Evolutionary conservation across 2,797 vertebrate genomes (phyloP), one percentile per base, ranked within the genome.

Genomic region (Acrossocheilus wenchowensis): DNA sequence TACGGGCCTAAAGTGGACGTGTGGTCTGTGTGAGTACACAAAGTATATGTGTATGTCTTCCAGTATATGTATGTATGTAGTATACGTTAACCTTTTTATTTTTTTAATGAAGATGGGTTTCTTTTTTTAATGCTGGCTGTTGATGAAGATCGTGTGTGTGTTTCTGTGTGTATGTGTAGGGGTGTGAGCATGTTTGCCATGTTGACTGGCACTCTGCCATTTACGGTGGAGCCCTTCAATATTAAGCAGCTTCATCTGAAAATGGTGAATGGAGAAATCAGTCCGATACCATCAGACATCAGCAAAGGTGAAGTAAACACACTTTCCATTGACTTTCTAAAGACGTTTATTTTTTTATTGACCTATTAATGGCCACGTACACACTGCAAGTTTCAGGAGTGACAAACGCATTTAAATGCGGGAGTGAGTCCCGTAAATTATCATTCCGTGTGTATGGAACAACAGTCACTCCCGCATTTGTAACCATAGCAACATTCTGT

Each of bases 1-100:
- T 97, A 97, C 0, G 94, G 96, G 52, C 96, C 96, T 88, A 98
- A 97, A 90, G 96, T 97, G 87, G 96, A 97, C 26, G 93, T 97
- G 92, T 97, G 97, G 96, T 97, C 97, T 45, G 93, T 96, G 95
- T 96, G 92, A 95, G 96, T 97, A 94, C 69, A 73, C 52, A 30
- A 17, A 69, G 21, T 74, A 4, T 60, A 41, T 75, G 14, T 5
- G 7, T 52, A 6, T 14, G 52, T 41, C n/a, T 11, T 75, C 30
- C 14, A 82, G 2, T 30, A 64, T 15, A 36, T 81, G 26, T 64
- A 60, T 87, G 86, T 62, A 64, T 19, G 21, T 52, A 17, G 50
- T 52, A 52, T 52, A 2, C 5, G 2, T 26, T 26, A 83, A 21
- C 15, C 4, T 26, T 26, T 60, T n/a, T 60, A 30, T 10, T 36